Evolutionary conservation across 2,797 vertebrate genomes (phyloP).

Genomic region (Euphonia xanthogaster): DNA sequence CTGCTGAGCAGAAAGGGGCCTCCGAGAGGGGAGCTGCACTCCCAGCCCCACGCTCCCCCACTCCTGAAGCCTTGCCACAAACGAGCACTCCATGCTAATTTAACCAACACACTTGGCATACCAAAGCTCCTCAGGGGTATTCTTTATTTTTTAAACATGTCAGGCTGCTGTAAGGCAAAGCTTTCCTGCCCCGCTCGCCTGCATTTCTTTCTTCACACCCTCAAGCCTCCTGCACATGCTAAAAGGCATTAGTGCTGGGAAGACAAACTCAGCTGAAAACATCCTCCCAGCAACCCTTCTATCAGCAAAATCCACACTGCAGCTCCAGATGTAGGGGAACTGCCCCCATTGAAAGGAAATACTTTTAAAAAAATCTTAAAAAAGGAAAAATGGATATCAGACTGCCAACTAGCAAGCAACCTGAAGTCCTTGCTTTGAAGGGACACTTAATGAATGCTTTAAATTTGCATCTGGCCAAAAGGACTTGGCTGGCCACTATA

Average conservation of each 20-base stretch:
- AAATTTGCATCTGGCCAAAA: conserved; percentile 12
- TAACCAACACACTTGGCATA: conserved; percentile 20
- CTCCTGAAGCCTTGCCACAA: background rate
- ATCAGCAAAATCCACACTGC: background rate
- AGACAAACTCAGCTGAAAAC: background rate
- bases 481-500: background rate
- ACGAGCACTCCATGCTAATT: conserved; percentile 12
- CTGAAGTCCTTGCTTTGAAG: background rate
- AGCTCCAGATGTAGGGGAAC: background rate
- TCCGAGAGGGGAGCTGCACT: background rate
- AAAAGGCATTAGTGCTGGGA: background rate
- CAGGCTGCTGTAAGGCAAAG: conserved; percentile 6
- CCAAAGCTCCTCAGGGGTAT: conserved; percentile 5
- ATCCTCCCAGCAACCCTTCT: background rate
- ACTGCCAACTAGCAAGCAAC: background rate
- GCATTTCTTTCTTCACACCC: conserved; percentile 33
- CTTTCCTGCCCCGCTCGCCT: background rate
- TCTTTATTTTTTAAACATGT: conserved; percentile 31
- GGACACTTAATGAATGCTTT: background rate
- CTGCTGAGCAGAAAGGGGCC: conserved; percentile 42
- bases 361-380: background rate
- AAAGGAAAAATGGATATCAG: background rate
- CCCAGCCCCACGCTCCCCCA: background rate
- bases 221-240: background rate
- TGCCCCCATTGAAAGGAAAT: background rate